These are phyloP conservation scores for Panopea generosa DNA, from an alignment of 2,888 invertebrate species.

Conservation along the genomic window DNA sequence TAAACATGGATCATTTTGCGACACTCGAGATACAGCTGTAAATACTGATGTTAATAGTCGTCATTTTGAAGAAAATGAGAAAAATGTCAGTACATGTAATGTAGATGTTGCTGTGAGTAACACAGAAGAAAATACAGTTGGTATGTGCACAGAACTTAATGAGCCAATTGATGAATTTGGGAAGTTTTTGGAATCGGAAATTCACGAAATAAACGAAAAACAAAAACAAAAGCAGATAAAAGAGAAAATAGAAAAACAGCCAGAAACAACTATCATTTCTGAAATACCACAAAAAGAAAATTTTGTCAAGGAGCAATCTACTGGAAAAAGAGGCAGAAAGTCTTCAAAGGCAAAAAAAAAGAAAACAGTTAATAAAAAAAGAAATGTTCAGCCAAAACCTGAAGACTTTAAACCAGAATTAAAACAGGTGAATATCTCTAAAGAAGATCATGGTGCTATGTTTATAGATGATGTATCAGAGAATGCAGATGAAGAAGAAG, in stretches of 20 bases:
- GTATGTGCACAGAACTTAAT: not conserved
- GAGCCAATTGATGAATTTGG: slow-evolving; percentile 51
- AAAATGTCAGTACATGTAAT: slow-evolving; percentile 11
- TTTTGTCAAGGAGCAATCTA: too few relatives aligned
- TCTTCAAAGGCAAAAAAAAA: slow-evolving; percentile 9
- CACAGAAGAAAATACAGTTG: slow-evolving; percentile 9
- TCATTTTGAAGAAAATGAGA: slow-evolving; percentile 53
- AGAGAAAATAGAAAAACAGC: slow-evolving; percentile 24
- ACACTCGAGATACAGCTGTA: slow-evolving; percentile 40
- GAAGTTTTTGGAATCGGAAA: slow-evolving; percentile 57
- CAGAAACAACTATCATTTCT: too few relatives aligned
- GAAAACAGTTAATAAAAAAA: slow-evolving; percentile 21
- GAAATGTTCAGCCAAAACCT: slow-evolving; percentile 7
- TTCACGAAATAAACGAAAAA: slow-evolving; percentile 51
- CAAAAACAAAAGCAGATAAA: slow-evolving; percentile 28
- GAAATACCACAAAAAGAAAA: too few relatives aligned
- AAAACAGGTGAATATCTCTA: too few relatives aligned
- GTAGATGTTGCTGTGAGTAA: slow-evolving; percentile 8
- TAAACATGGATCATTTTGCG: slow-evolving; percentile 1
- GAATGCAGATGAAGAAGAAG: slow-evolving; percentile 37
- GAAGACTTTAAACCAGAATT: too few relatives aligned
- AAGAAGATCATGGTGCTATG: too few relatives aligned
- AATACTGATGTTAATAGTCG: slow-evolving; percentile 62
- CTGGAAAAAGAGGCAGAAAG: slow-evolving; percentile 1
- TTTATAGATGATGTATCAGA: not conserved